A percentile compares a stretch with the other conserved stretches of the same genome.
phyloP scores from a whole-genome alignment of 2,113 vertebrate genomes.

The Clarias batrachus region DNA sequence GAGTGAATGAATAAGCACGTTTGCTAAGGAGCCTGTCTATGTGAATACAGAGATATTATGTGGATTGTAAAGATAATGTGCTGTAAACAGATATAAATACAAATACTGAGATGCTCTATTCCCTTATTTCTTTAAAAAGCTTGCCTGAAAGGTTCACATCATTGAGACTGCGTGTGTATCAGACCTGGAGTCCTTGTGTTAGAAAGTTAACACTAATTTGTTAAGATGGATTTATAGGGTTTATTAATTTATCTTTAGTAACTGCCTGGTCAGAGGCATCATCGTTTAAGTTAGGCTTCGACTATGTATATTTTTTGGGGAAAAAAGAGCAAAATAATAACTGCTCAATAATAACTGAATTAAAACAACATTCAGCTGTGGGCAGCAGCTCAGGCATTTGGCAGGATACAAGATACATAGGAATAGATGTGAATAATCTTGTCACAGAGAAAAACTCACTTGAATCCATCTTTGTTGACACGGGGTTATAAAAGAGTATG shows the following conservation, averaged over 20 bases:
- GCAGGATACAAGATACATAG: not conserved
- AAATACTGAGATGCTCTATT: not conserved
- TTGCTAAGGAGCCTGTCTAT: not conserved
- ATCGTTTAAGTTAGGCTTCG: not conserved
- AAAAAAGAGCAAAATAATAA: not conserved
- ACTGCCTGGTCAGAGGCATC: not conserved
- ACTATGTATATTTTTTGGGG: not conserved
- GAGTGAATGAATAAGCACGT: constrained; percentile 30
- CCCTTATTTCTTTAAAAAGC: not conserved
- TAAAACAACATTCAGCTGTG: not conserved
- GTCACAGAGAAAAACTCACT: not conserved
- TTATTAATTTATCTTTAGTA: not conserved
- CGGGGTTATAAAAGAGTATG: not conserved
- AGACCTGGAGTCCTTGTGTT: not conserved
- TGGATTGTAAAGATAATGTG: not conserved
- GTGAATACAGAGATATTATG: not conserved
- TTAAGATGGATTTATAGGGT: not conserved
- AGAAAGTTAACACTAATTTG: not conserved
- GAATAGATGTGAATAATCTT: not conserved
- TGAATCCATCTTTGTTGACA: not conserved
- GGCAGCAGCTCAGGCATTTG: not conserved
- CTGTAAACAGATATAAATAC: not conserved
- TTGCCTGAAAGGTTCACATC: too few species aligned
- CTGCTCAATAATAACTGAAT: not conserved
- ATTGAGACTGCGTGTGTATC: not conserved